Evolutionary conservation across 30 jellyfish, hydroid and myxozoan species (phyloP).

Genomic region (Hydractinia echinata): DNA sequence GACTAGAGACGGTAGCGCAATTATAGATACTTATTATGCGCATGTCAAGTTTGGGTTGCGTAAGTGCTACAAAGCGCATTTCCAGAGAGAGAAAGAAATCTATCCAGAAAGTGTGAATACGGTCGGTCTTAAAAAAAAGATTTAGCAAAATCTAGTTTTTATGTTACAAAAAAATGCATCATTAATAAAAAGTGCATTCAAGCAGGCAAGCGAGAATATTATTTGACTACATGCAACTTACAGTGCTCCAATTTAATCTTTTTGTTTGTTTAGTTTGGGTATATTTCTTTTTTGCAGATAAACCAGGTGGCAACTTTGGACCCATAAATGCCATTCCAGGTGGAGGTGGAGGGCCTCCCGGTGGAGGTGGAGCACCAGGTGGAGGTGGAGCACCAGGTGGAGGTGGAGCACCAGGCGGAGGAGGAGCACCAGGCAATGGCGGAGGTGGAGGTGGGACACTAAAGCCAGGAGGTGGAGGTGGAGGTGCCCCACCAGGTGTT

Average conservation of each 20-base stretch:
- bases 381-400: slow-evolving; percentile 88
- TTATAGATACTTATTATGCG: too few species aligned
- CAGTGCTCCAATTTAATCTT: slow-evolving; percentile 88
- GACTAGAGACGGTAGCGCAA: too few species aligned
- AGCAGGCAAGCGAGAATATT: too few species aligned
- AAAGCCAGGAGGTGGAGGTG: slow-evolving; percentile 85
- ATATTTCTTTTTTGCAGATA: slow-evolving; percentile 79
- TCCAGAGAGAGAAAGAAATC: too few species aligned
- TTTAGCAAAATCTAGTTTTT: too few species aligned
- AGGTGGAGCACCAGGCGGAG: too few species aligned
- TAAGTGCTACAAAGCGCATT: too few species aligned
- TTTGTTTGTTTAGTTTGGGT: slow-evolving; percentile 72
- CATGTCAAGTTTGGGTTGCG: too few species aligned
- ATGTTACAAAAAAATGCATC: too few species aligned
- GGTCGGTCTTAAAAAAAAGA: too few species aligned
- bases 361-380: slow-evolving; percentile 54
- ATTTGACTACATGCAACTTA: slow-evolving; percentile 9
- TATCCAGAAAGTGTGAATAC: too few species aligned
- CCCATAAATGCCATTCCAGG: slow-evolving; percentile 26
- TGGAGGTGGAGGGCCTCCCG: slow-evolving; percentile 54
- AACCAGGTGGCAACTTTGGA: slow-evolving; percentile 72
- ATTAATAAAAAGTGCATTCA: too few species aligned
- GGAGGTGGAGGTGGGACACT: slow-evolving; percentile 92
- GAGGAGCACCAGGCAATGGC: slow-evolving; percentile 96
- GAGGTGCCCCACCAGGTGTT: slow-evolving; percentile 61